Percentiles rank a stretch among this genome's conserved stretches.
Evolutionary conservation across 2,113 vertebrate species (phyloP).

Genomic region (Mus pahari): DNA sequence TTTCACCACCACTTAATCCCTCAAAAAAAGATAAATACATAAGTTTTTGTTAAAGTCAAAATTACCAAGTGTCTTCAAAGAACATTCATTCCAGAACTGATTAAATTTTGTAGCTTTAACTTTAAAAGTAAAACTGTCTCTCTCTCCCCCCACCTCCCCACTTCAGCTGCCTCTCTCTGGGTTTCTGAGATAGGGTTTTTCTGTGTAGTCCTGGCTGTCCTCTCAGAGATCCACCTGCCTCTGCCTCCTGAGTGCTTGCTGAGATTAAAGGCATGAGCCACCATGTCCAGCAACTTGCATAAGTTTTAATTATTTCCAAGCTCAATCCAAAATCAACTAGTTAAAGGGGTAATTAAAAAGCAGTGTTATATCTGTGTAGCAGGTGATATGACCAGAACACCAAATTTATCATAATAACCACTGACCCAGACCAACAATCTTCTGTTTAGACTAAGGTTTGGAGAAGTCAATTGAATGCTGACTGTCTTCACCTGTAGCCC

Average conservation of each 20-base stretch:
- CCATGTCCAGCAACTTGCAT: neutral
- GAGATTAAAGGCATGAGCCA: neutral
- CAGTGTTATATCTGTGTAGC: neutral
- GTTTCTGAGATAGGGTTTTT: neutral
- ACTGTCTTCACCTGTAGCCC: neutral
- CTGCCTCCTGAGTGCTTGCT: neutral
- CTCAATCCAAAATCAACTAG: neutral
- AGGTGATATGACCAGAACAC: neutral
- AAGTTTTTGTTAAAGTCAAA: conserved; percentile 36
- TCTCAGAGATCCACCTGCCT: neutral
- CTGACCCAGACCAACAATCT: neutral
- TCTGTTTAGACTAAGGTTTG: neutral
- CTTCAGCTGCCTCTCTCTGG: neutral
- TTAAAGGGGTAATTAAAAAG: neutral
- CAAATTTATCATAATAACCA: neutral
- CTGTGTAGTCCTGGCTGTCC: neutral
- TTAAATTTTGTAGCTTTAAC: neutral
- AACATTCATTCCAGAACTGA: conserved; percentile 29
- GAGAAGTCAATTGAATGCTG: neutral
- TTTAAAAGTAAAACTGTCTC: conserved; percentile 10
- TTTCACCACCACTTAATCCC: conserved; percentile 9
- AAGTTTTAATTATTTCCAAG: neutral
- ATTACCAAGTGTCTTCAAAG: neutral
- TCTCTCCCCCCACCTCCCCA: too few relatives aligned
- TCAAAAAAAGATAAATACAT: neutral